Conservation (phyloP, 1,140 invertebrate genomes). For the Eurosta solidaginis region DNA sequence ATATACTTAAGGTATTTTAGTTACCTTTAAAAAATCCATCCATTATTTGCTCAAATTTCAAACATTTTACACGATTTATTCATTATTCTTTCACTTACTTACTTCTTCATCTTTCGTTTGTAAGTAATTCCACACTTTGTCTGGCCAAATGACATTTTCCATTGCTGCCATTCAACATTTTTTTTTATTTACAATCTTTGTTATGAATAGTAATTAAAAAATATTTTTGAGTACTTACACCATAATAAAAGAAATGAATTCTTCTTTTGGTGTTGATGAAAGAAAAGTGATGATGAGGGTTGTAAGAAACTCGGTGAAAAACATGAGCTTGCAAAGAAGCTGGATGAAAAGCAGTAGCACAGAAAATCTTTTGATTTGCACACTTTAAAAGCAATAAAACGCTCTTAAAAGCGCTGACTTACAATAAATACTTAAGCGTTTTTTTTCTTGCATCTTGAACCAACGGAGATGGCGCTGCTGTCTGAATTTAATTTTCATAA, state of each 20-base stretch:
- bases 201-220: slow-evolving; percentile 3
- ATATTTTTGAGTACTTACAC: background rate
- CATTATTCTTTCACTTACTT: too few relatives aligned
- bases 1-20: too few relatives aligned
- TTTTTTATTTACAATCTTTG: background rate
- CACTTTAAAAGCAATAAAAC: slow-evolving; percentile 21
- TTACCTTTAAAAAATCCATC: too few relatives aligned
- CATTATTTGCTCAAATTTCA: too few relatives aligned
- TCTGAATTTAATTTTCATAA: background rate
- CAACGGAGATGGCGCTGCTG: background rate
- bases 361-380: background rate
- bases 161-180: background rate
- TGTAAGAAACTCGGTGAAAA: background rate
- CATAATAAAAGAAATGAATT: slow-evolving; percentile 14
- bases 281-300: background rate
- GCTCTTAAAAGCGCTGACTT: background rate
- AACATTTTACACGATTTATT: too few relatives aligned
- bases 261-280: background rate
- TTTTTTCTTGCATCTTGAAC: background rate
- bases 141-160: background rate
- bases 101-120: background rate
- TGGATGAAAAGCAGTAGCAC: background rate
- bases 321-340: background rate
- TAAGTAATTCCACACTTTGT: background rate
- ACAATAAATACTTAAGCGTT: background rate